Conservation (phyloP, 1,140 invertebrate genomes). For the Drosophila kohkoa region DNA sequence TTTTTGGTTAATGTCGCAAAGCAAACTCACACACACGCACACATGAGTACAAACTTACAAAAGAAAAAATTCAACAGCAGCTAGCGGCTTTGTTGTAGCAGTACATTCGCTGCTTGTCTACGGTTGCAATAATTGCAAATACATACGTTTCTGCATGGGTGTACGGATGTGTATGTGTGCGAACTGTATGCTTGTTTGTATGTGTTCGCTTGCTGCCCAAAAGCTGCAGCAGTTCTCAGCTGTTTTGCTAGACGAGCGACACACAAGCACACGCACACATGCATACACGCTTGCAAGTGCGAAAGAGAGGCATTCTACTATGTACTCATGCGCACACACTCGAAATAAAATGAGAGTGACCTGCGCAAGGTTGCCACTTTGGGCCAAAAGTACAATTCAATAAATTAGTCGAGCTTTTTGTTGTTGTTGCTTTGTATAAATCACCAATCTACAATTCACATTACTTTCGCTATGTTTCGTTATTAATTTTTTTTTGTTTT, state of each 20-base stretch:
- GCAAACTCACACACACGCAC: conserved; percentile 13
- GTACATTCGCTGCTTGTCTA: conserved; percentile 6
- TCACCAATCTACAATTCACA: not conserved
- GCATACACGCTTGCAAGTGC: conserved; percentile 19
- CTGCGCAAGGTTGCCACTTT: conserved; percentile 52
- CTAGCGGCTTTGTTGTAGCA: conserved; percentile 38
- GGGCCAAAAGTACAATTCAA: conserved; percentile 24
- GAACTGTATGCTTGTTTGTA: conserved; percentile 11
- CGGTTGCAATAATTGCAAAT: conserved; percentile 55
- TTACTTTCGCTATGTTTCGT: not conserved
- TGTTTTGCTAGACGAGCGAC: conserved; percentile 52
- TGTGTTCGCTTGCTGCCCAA: conserved; percentile 37
- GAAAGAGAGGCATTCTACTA: conserved; percentile 33
- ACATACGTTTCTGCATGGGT: not conserved
- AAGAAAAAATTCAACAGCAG: conserved; percentile 30
- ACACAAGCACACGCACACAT: conserved; percentile 14
- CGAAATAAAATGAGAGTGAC: conserved; percentile 47
- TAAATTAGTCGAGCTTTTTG: conserved; percentile 1
- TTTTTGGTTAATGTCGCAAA: conserved; percentile 24
- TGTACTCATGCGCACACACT: conserved; percentile 44
- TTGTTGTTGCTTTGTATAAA: conserved; percentile 11
- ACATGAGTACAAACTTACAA: conserved; percentile 11
- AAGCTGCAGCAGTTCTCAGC: conserved; percentile 63
- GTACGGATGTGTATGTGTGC: not conserved
- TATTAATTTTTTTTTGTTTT: not conserved